phyloP scores from a whole-genome alignment of 2,797 vertebrate genomes.

The Aselliscus stoliczkanus region DNA sequence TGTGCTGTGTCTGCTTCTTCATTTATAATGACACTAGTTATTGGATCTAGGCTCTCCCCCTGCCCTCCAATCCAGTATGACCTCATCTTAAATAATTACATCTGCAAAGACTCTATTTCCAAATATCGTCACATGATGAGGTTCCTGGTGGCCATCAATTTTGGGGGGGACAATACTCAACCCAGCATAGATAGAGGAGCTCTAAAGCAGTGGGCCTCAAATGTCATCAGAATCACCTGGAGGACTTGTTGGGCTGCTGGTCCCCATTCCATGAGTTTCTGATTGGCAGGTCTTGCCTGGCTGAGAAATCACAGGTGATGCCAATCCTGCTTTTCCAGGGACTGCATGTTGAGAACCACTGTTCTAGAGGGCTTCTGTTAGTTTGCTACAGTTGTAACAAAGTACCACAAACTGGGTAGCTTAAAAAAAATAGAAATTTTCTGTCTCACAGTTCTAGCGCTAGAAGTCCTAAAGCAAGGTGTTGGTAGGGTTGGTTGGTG shows the following conservation, averaged over 20 bases:
- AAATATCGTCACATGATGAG: neutral
- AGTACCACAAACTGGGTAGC: neutral
- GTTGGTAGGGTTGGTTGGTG: neutral
- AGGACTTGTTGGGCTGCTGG: neutral
- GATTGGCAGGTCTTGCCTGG: neutral
- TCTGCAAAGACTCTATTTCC: neutral
- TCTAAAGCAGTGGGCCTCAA: neutral
- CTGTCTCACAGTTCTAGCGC: neutral
- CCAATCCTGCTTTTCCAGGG: neutral
- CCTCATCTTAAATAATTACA: neutral
- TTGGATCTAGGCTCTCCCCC: neutral
- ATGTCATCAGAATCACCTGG: neutral
- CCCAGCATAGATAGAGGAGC: neutral
- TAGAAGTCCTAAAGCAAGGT: neutral
- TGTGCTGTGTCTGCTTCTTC: neutral
- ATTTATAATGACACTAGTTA: neutral
- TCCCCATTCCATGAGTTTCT: neutral
- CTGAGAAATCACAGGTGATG: neutral
- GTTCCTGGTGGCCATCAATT: neutral
- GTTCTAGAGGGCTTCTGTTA: neutral
- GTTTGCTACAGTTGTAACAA: neutral
- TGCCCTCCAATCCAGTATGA: neutral
- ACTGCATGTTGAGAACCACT: neutral
- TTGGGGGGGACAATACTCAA: neutral
- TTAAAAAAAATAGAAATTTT: neutral